Evolutionary conservation across 1,140 invertebrate genomes (phyloP), one percentile per base, ranked within the genome.

Genomic region (Scaptomyza montana): DNA sequence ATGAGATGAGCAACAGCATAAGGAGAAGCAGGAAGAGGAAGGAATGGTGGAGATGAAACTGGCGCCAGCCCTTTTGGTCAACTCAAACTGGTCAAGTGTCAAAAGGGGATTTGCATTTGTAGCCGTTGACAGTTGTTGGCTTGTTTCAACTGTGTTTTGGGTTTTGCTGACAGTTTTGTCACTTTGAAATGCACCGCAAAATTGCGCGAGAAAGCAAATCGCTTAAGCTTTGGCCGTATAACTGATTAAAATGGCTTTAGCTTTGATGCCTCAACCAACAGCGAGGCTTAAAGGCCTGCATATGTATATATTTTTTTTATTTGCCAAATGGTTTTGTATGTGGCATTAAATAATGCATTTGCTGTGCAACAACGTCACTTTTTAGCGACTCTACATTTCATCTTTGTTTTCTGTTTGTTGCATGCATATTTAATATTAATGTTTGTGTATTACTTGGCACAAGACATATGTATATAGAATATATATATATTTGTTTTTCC

Each of bases 351-450:
- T 73, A 61, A 73, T 68, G 70, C 75, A 65, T 54, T 67, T 67
- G 53, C 54, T 56, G 33, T 36, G 56, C 61, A 69, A 60, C 56
- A 57, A 59, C 28, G 59, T 67, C 57, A 62, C 66, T 63, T 62
- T 68, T 61, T 76, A 59, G 21, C 21, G 21, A 2, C 57, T 45
- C 41, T 16, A 28, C 33, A n/a, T 30, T 30, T 30, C n/a, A n/a
- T n/a, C n/a, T n/a, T n/a, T n/a, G n/a, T n/a, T n/a, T 30, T 30
- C 5, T 36, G 1, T 36, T 36, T 69, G 69, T 74, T 66, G 77
- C 80, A 77, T 86, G 75, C 78, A 86, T 86, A 69, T 81, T 81
- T 76, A 87, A 86, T 86, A 61, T 84, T 82, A 84, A 85, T 80
- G 78, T 53, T 36, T 75, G 81, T 65, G 78, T 77, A 85, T 85